These are phyloP conservation scores for Trimorus sp. DNA, from an alignment of 2,888 invertebrate genomes.

Conservation along the genomic window DNA sequence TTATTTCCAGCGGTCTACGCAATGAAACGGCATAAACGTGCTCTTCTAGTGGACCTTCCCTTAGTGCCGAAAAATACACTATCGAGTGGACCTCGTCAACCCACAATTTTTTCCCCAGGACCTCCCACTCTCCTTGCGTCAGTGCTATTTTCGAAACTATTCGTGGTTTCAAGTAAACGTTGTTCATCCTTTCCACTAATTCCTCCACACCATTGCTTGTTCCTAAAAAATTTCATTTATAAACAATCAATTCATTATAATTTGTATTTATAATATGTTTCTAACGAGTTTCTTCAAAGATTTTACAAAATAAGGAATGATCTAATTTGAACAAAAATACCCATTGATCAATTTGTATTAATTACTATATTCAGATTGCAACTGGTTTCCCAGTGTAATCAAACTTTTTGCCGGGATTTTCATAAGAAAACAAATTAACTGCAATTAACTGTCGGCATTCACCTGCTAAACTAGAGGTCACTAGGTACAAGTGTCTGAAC, in stretches of 20 bases:
- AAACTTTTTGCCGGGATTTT: neutral
- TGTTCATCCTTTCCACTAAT: constrained; percentile 82
- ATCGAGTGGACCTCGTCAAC: constrained; percentile 90
- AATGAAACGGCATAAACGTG: constrained; percentile 94
- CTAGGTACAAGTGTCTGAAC: constrained; percentile 92
- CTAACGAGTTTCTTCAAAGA: too few relatives aligned
- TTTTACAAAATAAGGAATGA: too few relatives aligned
- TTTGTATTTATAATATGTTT: too few relatives aligned
- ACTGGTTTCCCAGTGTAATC: too few relatives aligned
- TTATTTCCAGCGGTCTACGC: constrained; percentile 87
- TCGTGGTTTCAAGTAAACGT: constrained; percentile 84
- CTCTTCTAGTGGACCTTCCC: constrained; percentile 95
- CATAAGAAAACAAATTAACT: too few relatives aligned
- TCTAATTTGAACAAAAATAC: too few relatives aligned
- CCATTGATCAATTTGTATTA: too few relatives aligned
- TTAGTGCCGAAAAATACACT: constrained; percentile 95
- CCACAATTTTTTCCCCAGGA: constrained; percentile 92
- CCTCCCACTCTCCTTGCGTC: constrained; percentile 97
- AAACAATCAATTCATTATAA: neutral
- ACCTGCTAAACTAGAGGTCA: constrained; percentile 85
- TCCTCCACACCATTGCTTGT: constrained; percentile 84
- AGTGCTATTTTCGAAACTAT: constrained; percentile 88
- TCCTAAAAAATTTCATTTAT: constrained; percentile 73
- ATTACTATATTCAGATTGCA: too few relatives aligned
- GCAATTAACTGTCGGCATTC: neutral